These are phyloP conservation scores for Maccullochella peelii DNA, from an alignment of 2,113 vertebrate species.

Conservation along the genomic window DNA sequence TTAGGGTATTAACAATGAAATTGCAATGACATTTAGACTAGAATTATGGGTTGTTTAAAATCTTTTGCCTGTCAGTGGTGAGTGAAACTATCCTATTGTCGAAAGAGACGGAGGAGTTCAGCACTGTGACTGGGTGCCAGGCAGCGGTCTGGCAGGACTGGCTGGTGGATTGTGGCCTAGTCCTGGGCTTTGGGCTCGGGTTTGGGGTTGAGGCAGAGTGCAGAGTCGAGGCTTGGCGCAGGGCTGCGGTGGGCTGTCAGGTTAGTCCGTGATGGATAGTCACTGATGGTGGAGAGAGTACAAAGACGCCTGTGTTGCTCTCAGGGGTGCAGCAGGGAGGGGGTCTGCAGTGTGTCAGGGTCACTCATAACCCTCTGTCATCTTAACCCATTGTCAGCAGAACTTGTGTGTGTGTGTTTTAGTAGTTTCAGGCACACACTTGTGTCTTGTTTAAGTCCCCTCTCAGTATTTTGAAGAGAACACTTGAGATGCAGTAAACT, in stretches of 20 bases:
- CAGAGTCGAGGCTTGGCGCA: constrained; percentile 52
- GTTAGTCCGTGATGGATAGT: constrained; percentile 91
- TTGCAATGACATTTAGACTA: background rate
- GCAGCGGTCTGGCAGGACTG: constrained; percentile 27
- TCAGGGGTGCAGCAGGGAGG: constrained; percentile 68
- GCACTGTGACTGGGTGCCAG: constrained; percentile 5
- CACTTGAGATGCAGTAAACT: constrained; percentile 51
- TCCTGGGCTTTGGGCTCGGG: constrained; percentile 17
- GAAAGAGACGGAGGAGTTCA: background rate
- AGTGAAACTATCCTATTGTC: constrained; percentile 5
- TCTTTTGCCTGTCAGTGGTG: background rate
- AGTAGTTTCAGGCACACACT: constrained; percentile 50
- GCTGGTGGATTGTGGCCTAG: constrained; percentile 18
- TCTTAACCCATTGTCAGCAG: constrained; percentile 83
- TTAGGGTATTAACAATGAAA: background rate
- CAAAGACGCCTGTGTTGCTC: constrained; percentile 88
- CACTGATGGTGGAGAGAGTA: constrained; percentile 88
- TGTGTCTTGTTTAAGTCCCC: constrained; percentile 55
- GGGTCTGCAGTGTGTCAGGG: constrained; percentile 85
- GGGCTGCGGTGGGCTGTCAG: constrained; percentile 89
- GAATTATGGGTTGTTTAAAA: background rate
- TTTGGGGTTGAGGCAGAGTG: constrained; percentile 46
- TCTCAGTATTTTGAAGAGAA: constrained; percentile 73
- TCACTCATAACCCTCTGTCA: constrained; percentile 85
- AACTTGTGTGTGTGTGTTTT: constrained; percentile 56